Evolutionary conservation across 2,113 vertebrate species (phyloP), one percentile per base, ranked within the genome.

Genomic region (Acrocephalus kingi): DNA sequence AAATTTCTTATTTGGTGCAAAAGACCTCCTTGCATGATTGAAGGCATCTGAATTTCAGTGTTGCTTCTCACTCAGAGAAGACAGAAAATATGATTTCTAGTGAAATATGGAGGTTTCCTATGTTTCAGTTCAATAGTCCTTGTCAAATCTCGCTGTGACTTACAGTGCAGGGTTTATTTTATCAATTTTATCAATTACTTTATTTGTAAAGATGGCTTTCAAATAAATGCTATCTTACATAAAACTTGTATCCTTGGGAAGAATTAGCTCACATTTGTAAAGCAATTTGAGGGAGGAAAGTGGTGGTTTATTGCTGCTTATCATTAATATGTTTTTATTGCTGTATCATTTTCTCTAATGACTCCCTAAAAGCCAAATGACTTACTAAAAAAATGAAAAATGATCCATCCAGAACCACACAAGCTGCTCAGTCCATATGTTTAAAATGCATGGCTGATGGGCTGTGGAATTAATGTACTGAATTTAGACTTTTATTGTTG

Each of bases 281-380:
- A 80, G 39, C 67, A 88, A 77, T 77, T 62, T 74, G 68, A 88
- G 59, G 35, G 85, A 77, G 43, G 75, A 78, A 74, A 89, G 48
- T 90, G n/a, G 17, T 87, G 12, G 30, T 92, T 94, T 75, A 69
- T 87, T 94, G 51, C 71, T 84, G 31, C 27, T 87, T 94, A 85
- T n/a, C 82, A 83, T 91, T 90, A 93, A 85, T 93, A 93, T 45
- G 33, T 71, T 94, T 89, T 94, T 92, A 94, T 80, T 90, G 72
- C 48, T 83, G 18, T 80, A 66, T 90, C 24, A 59, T 86, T 94
- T 91, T 94, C 93, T 91, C 75, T 96, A 74, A 95, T 59, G 64
- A 74, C 48, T 93, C 55, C 68, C 39, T 91, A 52, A 90, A 94
- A 91, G 67, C 68, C 72, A 95, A 88, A 83, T 63, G 12, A 8